Evolutionary conservation across 2,888 invertebrate species (phyloP).

Genomic region (Abrostola tripartita): DNA sequence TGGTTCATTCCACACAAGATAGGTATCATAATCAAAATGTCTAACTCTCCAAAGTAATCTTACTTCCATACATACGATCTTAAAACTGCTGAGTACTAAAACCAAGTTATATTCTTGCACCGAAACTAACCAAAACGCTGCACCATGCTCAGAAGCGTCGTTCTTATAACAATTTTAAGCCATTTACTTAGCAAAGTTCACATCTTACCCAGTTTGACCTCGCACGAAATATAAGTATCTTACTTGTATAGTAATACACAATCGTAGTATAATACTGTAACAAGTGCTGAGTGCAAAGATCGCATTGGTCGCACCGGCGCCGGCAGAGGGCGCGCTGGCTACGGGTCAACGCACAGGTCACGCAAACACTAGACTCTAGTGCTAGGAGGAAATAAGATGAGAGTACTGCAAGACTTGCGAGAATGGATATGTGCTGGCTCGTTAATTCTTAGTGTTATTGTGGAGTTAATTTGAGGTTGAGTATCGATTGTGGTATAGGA

Average conservation of each 20-base stretch:
- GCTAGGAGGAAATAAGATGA: constrained; percentile 45
- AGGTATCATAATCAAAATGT: no score
- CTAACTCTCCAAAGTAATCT: no score
- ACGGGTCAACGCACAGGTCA: constrained; percentile 74
- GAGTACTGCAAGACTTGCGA: constrained; percentile 39
- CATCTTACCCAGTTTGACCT: constrained; percentile 8
- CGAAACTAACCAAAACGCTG: neutral
- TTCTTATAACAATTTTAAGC: neutral
- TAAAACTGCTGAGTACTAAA: no score
- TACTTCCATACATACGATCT: no score
- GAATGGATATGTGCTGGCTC: constrained; percentile 24
- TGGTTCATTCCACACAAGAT: no score
- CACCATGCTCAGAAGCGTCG: neutral
- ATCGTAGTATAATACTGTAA: constrained; percentile 7
- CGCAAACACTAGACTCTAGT: constrained; percentile 58
- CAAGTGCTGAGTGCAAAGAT: constrained; percentile 66
- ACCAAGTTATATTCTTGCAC: neutral
- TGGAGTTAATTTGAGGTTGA: constrained; percentile 12
- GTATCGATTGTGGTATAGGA: constrained; percentile 4
- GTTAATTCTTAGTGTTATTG: constrained; percentile 28
- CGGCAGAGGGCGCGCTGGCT: constrained; percentile 53
- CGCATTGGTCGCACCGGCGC: constrained; percentile 61
- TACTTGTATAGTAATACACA: neutral
- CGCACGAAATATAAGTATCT: constrained; percentile 3
- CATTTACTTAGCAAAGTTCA: constrained; percentile 1